Evolutionary conservation across 2,113 vertebrate genomes (phyloP), one percentile per base, ranked within the genome.

Genomic region (Labeo rohita): DNA sequence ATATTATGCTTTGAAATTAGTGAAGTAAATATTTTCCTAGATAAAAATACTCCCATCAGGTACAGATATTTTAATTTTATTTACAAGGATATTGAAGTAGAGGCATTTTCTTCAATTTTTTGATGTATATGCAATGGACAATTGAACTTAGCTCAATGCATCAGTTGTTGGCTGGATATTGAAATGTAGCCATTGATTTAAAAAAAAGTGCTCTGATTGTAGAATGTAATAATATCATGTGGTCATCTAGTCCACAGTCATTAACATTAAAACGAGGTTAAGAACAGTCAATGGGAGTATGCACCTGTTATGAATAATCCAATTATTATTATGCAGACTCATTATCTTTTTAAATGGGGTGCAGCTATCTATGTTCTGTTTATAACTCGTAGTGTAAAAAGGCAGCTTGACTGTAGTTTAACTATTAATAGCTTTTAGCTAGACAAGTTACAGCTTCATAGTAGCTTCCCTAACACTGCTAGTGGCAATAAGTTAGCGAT

Each of bases 361-460:
- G 65, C 18, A 56, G 16, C 16, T 56, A 49, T 49, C 10, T 9
- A 56, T 36, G 63, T 66, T 2, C 5, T 34, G 28, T 68, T 16
- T 15, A 13, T 36, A 68, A 6, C 23, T 65, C 16, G 10, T 65
- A 28, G 61, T 65, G 11, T 28, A 65, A 66, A 66, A 66, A 13
- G 11, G 23, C 11, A 34, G 63, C 8, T 7, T 66, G 23, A 66
- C 63, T 66, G 23, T 66, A 59, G 18, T 61, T 61, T 21, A 15
- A 8, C 12, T 6, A 7, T 66, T 3, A 45, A 73, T 45, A 21
- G 68, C 68, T 43, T 72, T 72, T 72, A 72, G 16, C 39, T 73
- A n/a, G 18, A 73, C 70, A 73, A 73, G 18, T 45, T 72, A 45
- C 39, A 72, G 68, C 45, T 72, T 72, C 39, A 73, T 45, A 73